Percentiles rank a stretch among this genome's conserved stretches.
phyloP scores from a whole-genome alignment of 2,113 vertebrate genomes.

The Hassar affinis region DNA sequence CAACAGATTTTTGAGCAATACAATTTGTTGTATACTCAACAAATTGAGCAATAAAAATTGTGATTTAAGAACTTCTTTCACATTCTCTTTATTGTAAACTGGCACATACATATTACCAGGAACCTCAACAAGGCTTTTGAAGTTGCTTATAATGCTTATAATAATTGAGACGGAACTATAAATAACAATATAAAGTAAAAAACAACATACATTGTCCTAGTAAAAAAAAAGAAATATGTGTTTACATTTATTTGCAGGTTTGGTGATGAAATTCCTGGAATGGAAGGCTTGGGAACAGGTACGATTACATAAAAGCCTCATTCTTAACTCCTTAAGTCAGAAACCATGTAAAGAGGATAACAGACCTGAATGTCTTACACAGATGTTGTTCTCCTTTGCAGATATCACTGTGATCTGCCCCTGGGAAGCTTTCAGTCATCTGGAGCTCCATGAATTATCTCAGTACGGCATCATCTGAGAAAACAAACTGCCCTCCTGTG shows the following conservation, averaged over 20 bases:
- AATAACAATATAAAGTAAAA: background rate
- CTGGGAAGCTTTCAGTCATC: constrained; percentile 90
- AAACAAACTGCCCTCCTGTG: background rate
- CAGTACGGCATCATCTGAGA: constrained; percentile 86
- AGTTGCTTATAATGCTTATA: background rate
- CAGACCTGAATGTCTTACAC: background rate
- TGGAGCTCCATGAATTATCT: constrained; percentile 87
- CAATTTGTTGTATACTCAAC: too few relatives aligned
- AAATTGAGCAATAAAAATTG: background rate
- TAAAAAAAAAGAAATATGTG: background rate
- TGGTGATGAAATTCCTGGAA: constrained; percentile 87
- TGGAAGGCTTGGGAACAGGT: constrained; percentile 89
- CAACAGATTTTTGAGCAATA: background rate
- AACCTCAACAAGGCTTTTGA: background rate
- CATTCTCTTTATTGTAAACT: background rate
- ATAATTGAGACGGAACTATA: background rate
- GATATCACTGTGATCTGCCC: constrained; percentile 90
- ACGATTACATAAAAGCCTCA: constrained; percentile 28
- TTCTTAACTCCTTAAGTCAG: background rate
- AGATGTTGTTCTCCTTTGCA: constrained; percentile 53
- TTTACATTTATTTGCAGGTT: constrained; percentile 69
- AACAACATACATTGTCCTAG: background rate
- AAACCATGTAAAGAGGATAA: background rate
- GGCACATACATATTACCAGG: background rate
- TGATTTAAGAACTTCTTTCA: background rate